A percentile compares a stretch with the other conserved stretches of the same genome.
phyloP scores from a whole-genome alignment of 2,888 invertebrate genomes.

The Melanchra persicariae region DNA sequence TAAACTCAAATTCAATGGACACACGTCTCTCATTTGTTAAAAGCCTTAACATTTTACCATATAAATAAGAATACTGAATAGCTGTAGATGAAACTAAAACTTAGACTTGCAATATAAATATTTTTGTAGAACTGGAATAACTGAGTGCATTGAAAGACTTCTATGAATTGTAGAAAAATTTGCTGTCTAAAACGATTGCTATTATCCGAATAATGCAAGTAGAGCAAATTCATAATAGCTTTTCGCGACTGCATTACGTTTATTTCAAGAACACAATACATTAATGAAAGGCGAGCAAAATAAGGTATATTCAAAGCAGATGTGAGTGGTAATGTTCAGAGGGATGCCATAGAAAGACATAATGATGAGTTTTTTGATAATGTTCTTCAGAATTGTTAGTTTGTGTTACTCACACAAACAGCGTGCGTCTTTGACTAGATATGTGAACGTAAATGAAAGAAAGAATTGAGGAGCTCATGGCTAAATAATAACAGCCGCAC shows the following conservation, averaged over 20 bases:
- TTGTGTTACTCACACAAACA: too few relatives aligned
- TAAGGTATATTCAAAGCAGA: too few relatives aligned
- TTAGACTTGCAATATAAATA: neutral
- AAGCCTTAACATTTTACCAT: conserved; percentile 10
- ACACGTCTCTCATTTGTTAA: conserved; percentile 37
- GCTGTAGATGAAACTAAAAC: neutral
- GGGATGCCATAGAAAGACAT: too few relatives aligned
- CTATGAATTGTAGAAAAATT: neutral
- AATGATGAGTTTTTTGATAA: too few relatives aligned
- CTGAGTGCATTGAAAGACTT: neutral
- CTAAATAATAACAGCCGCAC: too few relatives aligned
- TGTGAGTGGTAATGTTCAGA: too few relatives aligned
- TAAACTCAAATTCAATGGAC: conserved; percentile 12
- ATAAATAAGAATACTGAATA: neutral
- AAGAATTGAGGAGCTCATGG: too few relatives aligned
- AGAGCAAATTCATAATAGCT: neutral
- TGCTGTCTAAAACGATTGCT: neutral
- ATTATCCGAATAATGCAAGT: neutral
- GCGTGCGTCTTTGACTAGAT: too few relatives aligned
- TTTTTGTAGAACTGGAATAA: neutral
- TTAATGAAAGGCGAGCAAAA: too few relatives aligned
- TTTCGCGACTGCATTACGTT: neutral
- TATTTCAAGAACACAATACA: too few relatives aligned
- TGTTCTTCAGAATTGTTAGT: too few relatives aligned
- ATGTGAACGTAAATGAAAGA: too few relatives aligned